Evolutionary conservation across 2,797 vertebrate species (phyloP).

Genomic region (Enteromius treurensis): DNA sequence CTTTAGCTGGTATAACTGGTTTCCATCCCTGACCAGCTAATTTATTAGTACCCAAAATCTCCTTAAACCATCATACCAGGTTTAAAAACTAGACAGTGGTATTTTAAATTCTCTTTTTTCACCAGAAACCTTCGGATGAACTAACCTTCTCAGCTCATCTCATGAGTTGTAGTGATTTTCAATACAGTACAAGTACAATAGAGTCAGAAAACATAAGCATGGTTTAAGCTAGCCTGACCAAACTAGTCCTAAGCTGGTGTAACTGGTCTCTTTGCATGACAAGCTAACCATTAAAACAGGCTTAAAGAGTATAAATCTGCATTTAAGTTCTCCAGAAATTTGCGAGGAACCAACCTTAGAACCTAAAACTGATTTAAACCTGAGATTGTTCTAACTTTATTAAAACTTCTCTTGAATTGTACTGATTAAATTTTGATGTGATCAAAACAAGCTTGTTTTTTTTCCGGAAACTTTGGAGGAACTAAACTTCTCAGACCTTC

Average conservation of each 20-base stretch:
- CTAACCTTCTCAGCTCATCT: background rate
- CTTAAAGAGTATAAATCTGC: background rate
- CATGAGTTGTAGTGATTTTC: background rate
- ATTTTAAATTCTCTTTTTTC: background rate
- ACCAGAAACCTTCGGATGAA: background rate
- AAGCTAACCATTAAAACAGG: background rate
- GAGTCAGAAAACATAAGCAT: background rate
- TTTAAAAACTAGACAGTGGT: background rate
- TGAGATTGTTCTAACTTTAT: no score
- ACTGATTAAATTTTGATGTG: no score
- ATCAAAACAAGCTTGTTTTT: background rate
- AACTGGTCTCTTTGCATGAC: background rate
- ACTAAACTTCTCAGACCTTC: background rate
- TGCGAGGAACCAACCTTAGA: background rate
- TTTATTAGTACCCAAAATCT: background rate
- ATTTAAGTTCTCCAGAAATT: background rate
- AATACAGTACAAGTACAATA: background rate
- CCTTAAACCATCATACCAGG: background rate
- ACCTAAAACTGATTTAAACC: no score
- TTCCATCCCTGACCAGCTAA: background rate
- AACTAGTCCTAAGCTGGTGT: background rate
- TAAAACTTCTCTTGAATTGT: background rate
- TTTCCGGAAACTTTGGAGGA: background rate
- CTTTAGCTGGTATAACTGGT: background rate
- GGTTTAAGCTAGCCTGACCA: background rate